Evolutionary conservation across 1,140 invertebrate species (phyloP).

Genomic region (Rhysida immarginata): DNA sequence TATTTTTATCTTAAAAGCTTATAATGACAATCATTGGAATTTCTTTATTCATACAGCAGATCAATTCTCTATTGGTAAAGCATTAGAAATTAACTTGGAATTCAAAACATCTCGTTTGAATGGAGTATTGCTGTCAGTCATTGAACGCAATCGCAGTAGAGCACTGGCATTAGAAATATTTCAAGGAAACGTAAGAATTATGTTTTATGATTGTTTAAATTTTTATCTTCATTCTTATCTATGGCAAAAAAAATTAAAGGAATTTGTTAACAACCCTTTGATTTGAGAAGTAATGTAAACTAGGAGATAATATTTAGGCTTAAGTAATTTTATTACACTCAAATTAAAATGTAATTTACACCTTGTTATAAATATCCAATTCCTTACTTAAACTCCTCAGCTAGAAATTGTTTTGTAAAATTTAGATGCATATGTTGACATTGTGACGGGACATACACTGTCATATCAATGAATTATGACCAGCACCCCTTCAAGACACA

Average conservation of each 20-base stretch:
- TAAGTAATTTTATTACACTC: neutral
- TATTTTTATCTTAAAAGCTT: no score
- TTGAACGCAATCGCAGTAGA: slow-evolving; percentile 42
- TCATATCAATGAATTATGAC: no score
- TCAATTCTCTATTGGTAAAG: slow-evolving; percentile 47
- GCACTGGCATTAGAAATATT: slow-evolving; percentile 57
- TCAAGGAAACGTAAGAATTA: slow-evolving; percentile 47
- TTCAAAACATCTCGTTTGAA: slow-evolving; percentile 66
- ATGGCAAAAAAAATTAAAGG: neutral
- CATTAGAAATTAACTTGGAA: slow-evolving; percentile 57
- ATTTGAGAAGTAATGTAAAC: neutral
- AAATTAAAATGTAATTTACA: neutral
- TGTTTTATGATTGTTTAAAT: neutral
- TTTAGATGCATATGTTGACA: no score
- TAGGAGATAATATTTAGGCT: neutral
- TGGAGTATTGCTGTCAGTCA: slow-evolving; percentile 60
- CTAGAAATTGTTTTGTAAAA: no score
- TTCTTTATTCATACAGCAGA: slow-evolving; percentile 42
- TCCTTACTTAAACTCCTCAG: no score
- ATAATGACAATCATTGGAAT: no score
- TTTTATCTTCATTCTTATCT: neutral
- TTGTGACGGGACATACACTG: no score
- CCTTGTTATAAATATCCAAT: slow-evolving; percentile 5
- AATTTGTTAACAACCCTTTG: neutral
- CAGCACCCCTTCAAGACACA: no score